Conservation (phyloP, 2,888 invertebrate genomes). For the Tuta absoluta region DNA sequence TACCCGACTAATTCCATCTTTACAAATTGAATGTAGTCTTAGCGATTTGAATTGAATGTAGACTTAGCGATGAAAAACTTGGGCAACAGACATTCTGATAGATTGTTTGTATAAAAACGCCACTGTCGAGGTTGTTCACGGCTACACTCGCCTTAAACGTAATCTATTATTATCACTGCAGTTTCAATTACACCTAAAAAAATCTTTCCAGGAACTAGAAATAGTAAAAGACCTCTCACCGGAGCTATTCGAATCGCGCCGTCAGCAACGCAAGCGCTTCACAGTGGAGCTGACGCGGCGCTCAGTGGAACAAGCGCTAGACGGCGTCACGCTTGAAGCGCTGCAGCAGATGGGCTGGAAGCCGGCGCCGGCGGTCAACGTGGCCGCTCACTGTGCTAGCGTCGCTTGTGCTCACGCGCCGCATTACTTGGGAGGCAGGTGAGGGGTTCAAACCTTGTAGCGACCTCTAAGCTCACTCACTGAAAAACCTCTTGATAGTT, state of each 20-base stretch:
- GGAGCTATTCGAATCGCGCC: slow-evolving; percentile 61
- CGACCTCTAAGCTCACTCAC: too few species aligned
- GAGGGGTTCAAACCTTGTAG: slow-evolving; percentile 16
- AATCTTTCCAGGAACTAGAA: slow-evolving; percentile 62
- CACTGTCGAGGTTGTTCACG: too few species aligned
- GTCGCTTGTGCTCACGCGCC: slow-evolving; percentile 82
- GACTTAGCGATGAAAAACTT: too few species aligned
- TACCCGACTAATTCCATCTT: too few species aligned
- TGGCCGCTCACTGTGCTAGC: slow-evolving; percentile 66
- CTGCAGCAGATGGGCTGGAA: slow-evolving; percentile 6
- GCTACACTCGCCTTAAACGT: too few species aligned
- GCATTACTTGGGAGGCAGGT: slow-evolving; percentile 85
- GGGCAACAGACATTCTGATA: too few species aligned
- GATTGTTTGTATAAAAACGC: too few species aligned
- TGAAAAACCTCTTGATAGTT: too few species aligned
- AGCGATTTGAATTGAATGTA: too few species aligned
- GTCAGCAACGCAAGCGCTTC: slow-evolving; percentile 62
- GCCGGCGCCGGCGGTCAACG: slow-evolving; percentile 9
- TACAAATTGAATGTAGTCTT: too few species aligned
- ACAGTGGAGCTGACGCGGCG: slow-evolving; percentile 84
- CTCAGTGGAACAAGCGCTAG: slow-evolving; percentile 81
- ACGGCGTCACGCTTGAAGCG: slow-evolving; percentile 59
- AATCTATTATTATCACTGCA: too few species aligned
- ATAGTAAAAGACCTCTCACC: slow-evolving; percentile 68
- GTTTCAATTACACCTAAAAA: too few species aligned